Base-by-base conservation (phyloP, 2,888 invertebrate species). In the Podabrus alpinus region DNA sequence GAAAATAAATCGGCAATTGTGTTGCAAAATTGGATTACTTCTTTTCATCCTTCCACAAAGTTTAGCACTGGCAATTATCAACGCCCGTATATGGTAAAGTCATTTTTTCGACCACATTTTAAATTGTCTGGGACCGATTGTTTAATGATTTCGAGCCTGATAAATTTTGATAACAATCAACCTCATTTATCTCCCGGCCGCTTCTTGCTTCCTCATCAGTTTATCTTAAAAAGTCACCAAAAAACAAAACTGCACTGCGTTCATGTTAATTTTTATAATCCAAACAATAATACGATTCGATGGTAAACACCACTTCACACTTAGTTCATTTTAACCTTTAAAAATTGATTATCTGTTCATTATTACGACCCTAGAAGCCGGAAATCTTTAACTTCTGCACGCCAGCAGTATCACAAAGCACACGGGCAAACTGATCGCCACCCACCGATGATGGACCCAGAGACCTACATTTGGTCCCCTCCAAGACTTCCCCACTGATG, bases 391-490 rank as follows among this genome's bases (percentile, higher is more conserved):
- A 80, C 81, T 82, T 83, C 82, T 82, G 83, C 82, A 83, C 83
- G 82, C 81, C 82, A 83, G 81, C 82, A 83, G 82, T 84, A 83
- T 82, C 80, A 80, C 82, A 82, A 80, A 83, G 82, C 83, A 84
- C 84, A 84, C 83, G 84, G 83, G 83, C 83, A 83, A 83, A 86
- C 86, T 86, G 82, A 85, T 84, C 81, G 83, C 85, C 86, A 86
- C 86, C 86, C 85, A 86, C 86, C 85, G 82, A 82, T 82, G 81
- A 76, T 81, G 84, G 85, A 86, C 86, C 86, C 84, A 86, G 83
- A 86, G 86, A 86, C 86, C 86, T 86, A 86, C 85, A 85, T 86
- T 85, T 66, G 81, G 81, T 82, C 83, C 83, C 83, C 79, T 81
- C 82, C 80, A 71, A 75, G 77, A 76, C 77, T 75, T 82, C 82